Evolutionary conservation across 2,113 vertebrate genomes (phyloP).

Genomic region (Canis aureus): DNA sequence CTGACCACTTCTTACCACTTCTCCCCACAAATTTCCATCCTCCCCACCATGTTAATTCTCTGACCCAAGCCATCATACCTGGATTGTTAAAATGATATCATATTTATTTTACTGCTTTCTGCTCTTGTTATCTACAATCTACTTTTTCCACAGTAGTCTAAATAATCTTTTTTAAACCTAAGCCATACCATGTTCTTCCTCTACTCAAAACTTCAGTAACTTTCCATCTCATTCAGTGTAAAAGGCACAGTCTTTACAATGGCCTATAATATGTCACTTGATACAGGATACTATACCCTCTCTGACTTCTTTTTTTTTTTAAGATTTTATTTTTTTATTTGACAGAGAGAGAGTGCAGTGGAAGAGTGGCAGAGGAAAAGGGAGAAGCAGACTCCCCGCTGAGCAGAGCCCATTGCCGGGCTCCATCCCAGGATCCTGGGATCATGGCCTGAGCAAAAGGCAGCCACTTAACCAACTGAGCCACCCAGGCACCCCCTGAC

Average conservation of each 20-base stretch:
- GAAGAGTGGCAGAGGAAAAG: too few species aligned
- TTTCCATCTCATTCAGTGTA: not conserved
- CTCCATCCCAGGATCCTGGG: too few species aligned
- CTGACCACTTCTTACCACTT: not conserved
- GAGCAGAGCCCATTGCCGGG: too few species aligned
- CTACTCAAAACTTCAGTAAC: not conserved
- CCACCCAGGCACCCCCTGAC: too few species aligned
- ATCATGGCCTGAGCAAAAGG: too few species aligned
- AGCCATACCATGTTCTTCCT: not conserved
- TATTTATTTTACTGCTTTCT: conserved; percentile 6
- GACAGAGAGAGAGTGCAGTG: too few species aligned
- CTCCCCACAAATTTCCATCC: not conserved
- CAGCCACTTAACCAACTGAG: too few species aligned
- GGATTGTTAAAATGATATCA: not conserved
- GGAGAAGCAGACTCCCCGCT: too few species aligned
- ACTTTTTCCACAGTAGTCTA: not conserved
- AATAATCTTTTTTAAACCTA: conserved; percentile 12
- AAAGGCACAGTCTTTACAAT: conserved; percentile 47
- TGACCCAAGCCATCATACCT: not conserved
- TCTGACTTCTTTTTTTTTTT: not conserved
- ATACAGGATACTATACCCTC: not conserved
- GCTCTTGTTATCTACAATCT: not conserved
- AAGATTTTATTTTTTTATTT: too few species aligned
- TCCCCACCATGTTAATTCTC: not conserved
- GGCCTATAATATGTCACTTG: not conserved